phyloP scores from a whole-genome alignment of 2,113 vertebrate species.

The Cyanistes caeruleus region DNA sequence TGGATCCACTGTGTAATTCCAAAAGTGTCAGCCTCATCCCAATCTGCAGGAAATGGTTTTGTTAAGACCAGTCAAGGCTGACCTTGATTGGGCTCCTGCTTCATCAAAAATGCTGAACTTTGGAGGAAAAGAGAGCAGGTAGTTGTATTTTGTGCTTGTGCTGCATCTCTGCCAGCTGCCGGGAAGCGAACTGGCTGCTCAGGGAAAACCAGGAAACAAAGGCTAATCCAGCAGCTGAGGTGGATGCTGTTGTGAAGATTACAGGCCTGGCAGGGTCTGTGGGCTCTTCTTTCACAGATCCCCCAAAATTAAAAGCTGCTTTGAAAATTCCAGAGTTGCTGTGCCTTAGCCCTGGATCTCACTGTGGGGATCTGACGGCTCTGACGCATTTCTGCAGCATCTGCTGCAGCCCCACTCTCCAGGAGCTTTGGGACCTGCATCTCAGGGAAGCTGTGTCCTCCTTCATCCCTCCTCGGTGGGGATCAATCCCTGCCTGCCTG shows the following conservation, averaged over 20 bases:
- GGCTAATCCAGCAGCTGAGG: neutral
- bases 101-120: neutral
- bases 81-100: neutral
- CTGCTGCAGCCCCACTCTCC: neutral
- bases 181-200: neutral
- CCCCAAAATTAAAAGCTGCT: neutral
- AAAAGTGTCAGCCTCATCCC: neutral
- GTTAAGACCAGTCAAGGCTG: neutral
- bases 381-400: rapidly evolving
- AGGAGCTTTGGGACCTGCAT: neutral
- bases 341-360: neutral
- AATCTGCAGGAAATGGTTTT: neutral
- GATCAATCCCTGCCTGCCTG: neutral
- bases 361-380: rapidly evolving
- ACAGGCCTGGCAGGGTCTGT: neutral
- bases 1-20: neutral
- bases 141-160: neutral
- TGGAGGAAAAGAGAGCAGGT: neutral
- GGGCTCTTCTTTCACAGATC: neutral
- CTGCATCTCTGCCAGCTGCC: neutral
- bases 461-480: rapidly evolving
- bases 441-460: neutral
- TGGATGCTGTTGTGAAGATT: rapidly evolving
- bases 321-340: neutral
- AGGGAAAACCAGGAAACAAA: neutral